Evolutionary conservation across 2,797 vertebrate species (phyloP).

Genomic region (Acipenser transmontanus): DNA sequence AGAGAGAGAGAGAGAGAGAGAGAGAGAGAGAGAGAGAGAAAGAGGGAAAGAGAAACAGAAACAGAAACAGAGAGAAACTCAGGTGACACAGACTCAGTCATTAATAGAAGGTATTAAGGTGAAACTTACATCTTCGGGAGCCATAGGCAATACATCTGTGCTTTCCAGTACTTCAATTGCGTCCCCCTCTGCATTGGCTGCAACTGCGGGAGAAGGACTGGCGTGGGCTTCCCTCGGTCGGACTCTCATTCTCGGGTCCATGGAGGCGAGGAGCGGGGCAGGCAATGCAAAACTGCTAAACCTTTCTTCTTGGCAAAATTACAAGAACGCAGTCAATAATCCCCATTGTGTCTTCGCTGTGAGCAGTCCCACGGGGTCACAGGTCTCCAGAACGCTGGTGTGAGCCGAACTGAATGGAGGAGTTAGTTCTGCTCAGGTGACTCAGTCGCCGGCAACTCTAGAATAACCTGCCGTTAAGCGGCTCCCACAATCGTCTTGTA

Average conservation of each 20-base stretch:
- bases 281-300: neutral
- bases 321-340: too few relatives aligned
- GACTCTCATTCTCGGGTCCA: constrained; percentile 56
- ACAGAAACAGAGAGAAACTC: neutral
- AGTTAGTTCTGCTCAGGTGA: too few relatives aligned
- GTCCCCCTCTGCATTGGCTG: constrained; percentile 78
- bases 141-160: constrained; percentile 60
- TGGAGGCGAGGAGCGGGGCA: neutral
- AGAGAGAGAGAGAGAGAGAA: constrained; percentile 22
- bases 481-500: too few relatives aligned
- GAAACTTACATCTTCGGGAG: constrained; percentile 62
- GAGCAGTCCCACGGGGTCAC: neutral
- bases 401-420: neutral
- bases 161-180: constrained; percentile 88
- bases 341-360: neutral
- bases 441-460: too few relatives aligned
- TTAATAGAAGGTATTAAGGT: constrained; percentile 32
- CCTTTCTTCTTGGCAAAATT: too few relatives aligned
- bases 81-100: constrained; percentile 56
- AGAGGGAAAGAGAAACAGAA: neutral
- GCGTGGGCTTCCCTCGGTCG: constrained; percentile 53
- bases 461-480: too few relatives aligned
- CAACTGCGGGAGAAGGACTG: constrained; percentile 78
- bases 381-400: neutral
- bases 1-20: constrained; percentile 19